Conservation (phyloP, 2,888 invertebrate genomes). For the Steinernema hermaphroditum region DNA sequence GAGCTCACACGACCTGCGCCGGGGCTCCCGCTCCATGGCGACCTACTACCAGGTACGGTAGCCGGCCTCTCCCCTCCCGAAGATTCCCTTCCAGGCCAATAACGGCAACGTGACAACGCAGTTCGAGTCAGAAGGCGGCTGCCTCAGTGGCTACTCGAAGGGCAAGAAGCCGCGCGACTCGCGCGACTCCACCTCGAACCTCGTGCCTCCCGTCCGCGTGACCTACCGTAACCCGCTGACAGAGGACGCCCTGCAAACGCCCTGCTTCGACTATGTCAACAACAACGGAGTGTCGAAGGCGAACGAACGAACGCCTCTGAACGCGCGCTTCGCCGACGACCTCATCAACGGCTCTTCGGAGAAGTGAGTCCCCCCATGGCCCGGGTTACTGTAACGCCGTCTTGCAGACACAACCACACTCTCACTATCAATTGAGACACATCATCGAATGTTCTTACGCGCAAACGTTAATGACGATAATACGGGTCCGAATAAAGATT, state of each 20-base stretch:
- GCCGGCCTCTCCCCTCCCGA: too few species aligned
- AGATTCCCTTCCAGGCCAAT: neutral
- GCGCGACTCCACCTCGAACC: slow-evolving; percentile 21
- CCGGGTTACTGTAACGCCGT: neutral
- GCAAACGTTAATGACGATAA: neutral
- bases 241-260: neutral
- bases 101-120: slow-evolving; percentile 30
- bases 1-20: slow-evolving; percentile 54
- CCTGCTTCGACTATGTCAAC: slow-evolving; percentile 25
- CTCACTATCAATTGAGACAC: slow-evolving; percentile 20
- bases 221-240: too few species aligned
- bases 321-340: slow-evolving; percentile 29
- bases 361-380: slow-evolving; percentile 16
- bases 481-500: slow-evolving; percentile 30
- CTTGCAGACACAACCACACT: slow-evolving; percentile 17
- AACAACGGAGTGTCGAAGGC: slow-evolving; percentile 25
- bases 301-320: slow-evolving; percentile 14
- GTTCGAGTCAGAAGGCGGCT: slow-evolving; percentile 25
- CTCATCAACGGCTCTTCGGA: slow-evolving; percentile 14
- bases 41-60: slow-evolving; percentile 56
- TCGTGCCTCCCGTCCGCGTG: neutral
- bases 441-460: neutral
- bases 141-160: slow-evolving; percentile 25
- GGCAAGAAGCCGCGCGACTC: slow-evolving; percentile 25
- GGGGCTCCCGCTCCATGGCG: slow-evolving; percentile 62